These are phyloP conservation scores for Trypoxylus dichotomus DNA, from an alignment of 1,140 invertebrate genomes.

Conservation along the genomic window DNA sequence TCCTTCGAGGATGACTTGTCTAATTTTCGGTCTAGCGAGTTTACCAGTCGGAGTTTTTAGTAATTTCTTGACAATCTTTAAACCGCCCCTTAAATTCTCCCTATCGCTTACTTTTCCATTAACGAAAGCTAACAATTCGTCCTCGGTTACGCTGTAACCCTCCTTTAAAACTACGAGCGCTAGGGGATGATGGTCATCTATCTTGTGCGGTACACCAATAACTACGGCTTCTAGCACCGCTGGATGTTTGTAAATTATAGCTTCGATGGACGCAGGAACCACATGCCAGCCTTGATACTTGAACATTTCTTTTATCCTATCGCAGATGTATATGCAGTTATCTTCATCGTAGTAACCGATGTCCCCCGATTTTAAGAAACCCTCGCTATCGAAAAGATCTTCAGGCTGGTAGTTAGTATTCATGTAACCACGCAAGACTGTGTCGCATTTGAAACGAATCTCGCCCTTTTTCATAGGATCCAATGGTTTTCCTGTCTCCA, in stretches of 20 bases:
- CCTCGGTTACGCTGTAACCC: slow-evolving; percentile 48
- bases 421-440: not conserved
- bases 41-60: slow-evolving; percentile 64
- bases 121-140: slow-evolving; percentile 55
- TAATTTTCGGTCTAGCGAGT: not conserved
- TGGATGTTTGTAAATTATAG: slow-evolving; percentile 63
- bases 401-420: not conserved
- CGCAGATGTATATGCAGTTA: slow-evolving; percentile 64
- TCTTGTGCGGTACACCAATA: slow-evolving; percentile 61
- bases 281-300: slow-evolving; percentile 60
- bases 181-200: slow-evolving; percentile 63
- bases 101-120: slow-evolving; percentile 39
- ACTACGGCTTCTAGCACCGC: slow-evolving; percentile 67
- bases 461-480: not conserved
- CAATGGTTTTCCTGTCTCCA: not conserved
- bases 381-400: slow-evolving; percentile 60
- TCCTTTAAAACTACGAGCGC: slow-evolving; percentile 62
- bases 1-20: not conserved
- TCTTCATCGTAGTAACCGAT: slow-evolving; percentile 65
- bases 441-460: not conserved
- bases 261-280: slow-evolving; percentile 59
- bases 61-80: not conserved
- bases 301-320: slow-evolving; percentile 72
- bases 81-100: slow-evolving; percentile 11
- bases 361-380: slow-evolving; percentile 68